These are phyloP conservation scores for Oscheius sp. DNA, from an alignment of 2,888 invertebrate genomes.

Conservation along the genomic window DNA sequence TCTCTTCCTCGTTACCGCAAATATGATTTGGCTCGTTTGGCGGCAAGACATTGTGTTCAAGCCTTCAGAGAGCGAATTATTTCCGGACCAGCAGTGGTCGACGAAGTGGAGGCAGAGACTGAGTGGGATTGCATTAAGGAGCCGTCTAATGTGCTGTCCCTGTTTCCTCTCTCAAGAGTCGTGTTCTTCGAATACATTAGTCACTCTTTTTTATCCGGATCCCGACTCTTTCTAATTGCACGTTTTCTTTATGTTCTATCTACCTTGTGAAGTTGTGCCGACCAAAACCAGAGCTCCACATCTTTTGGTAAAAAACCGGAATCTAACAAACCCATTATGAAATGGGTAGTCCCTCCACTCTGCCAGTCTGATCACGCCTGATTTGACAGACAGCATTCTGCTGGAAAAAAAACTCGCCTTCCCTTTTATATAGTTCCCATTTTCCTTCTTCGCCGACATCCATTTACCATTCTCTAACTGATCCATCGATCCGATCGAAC, in stretches of 20 bases:
- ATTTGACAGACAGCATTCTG: conserved; percentile 2
- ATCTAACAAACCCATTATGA: too few relatives aligned
- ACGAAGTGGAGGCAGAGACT: conserved; percentile 8
- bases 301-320: too few relatives aligned
- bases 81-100: conserved; percentile 26
- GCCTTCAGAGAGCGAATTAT: conserved; percentile 14
- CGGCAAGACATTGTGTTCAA: conserved; percentile 10
- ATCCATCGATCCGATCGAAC: neutral
- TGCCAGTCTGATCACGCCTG: conserved; percentile 22
- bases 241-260: neutral
- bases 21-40: conserved; percentile 33
- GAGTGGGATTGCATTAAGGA: conserved; percentile 34
- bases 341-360: too few relatives aligned
- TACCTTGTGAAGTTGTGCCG: neutral
- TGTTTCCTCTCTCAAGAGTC: conserved; percentile 1
- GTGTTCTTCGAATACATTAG: neutral
- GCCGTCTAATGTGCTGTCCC: conserved; percentile 27
- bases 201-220: neutral
- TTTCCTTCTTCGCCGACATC: neutral
- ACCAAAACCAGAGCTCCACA: too few relatives aligned
- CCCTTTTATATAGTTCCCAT: neutral
- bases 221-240: neutral
- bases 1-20: neutral
- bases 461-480: neutral
- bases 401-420: neutral